Base-by-base conservation (phyloP, 2,113 vertebrate species). In the Hyperopisus bebe region DNA sequence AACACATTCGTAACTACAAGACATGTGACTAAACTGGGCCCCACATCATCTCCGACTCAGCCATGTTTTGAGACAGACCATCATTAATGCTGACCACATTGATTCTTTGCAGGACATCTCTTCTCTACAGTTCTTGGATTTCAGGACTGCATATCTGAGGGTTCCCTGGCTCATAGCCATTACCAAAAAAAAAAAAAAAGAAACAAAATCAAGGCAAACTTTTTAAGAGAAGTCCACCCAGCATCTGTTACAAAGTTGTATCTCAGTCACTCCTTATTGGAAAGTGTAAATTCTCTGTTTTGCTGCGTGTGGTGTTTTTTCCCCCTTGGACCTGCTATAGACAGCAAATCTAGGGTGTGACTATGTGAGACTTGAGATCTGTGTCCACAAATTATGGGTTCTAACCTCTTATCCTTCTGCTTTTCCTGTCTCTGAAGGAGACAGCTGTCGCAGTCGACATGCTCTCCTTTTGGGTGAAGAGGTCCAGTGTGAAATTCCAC, bases 331-430 rank as follows among this genome's bases (percentile, higher is more conserved):
- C n/a, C 55, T 85, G 55, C 42, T 47, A 39, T 86, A 44, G 46
- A 58, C 31, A 42, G 82, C 83, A 86, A 58, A 86, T n/a, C 84
- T n/a, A 44, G 53, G 89, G 89, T 86, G 83, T 90, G 83, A 86
- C 83, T 86, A 31, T 17, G 46, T 5, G 11, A 86, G 82, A 90
- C 89, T 84, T 87, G 89, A 86, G 42, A 46, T 90, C 84, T 48
- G 46, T 48, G 66, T 84, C 89, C 89, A 83, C 77, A 90, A 90
- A 90, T 90, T 86, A 86, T 42, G 84, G 55, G 42, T 86, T 66
- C 66, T 88, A 48, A 48, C 86, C 55, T 74, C 21, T 7, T 51
- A 58, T 58, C 42, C 15, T 35, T 70, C 55, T 24, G 55, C 42
- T 46, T 66, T 58, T 89, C 39, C 83, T 58, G 55, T 66, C 13